Evolutionary conservation across 2,113 vertebrate species (phyloP).

Genomic region (Talpa occidentalis): DNA sequence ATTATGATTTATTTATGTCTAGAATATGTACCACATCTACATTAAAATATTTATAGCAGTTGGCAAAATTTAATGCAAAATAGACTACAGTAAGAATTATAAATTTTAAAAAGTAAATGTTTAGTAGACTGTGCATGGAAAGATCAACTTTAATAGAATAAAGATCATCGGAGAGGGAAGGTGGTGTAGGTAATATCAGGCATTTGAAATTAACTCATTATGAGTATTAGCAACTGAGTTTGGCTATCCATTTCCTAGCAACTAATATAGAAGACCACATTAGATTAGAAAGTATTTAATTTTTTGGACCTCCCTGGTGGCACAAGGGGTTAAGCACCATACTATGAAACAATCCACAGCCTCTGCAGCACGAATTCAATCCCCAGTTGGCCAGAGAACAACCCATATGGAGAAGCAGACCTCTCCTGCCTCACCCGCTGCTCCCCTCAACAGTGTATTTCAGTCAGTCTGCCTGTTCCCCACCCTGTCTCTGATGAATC

Average conservation of each 20-base stretch:
- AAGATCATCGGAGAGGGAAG: neutral
- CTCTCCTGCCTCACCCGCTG: no score
- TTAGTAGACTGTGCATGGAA: neutral
- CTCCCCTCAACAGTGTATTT: no score
- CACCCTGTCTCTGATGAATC: no score
- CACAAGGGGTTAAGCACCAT: no score
- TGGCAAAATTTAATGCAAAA: constrained; percentile 36
- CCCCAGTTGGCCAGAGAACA: no score
- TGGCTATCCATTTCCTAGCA: neutral
- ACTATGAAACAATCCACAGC: no score
- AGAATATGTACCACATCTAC: neutral
- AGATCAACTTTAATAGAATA: neutral
- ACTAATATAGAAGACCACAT: neutral
- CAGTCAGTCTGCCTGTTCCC: no score
- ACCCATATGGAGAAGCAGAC: no score
- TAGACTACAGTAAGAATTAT: neutral
- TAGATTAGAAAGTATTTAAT: neutral
- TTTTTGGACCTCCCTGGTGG: no score
- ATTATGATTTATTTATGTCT: constrained; percentile 37
- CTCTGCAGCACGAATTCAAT: no score
- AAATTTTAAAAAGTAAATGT: constrained; percentile 8
- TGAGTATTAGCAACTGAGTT: neutral
- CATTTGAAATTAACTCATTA: neutral
- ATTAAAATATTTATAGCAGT: constrained; percentile 17
- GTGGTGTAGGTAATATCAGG: neutral